A percentile compares a stretch with the other conserved stretches of the same genome.
These are phyloP conservation scores for Noctua fimbriata DNA, from an alignment of 2,888 invertebrate genomes.

Conservation along the genomic window DNA sequence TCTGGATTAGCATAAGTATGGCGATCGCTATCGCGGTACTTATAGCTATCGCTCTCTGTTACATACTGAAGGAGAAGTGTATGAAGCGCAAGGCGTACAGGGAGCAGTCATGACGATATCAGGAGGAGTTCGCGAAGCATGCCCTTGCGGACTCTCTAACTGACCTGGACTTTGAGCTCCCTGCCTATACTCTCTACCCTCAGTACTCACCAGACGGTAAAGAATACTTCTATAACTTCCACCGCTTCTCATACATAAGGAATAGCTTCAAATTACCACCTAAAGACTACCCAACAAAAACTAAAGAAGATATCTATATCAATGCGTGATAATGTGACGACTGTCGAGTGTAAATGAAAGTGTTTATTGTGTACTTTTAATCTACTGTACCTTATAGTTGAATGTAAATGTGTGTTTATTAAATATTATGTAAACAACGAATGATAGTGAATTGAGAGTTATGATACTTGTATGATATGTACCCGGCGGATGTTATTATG, in stretches of 20 bases:
- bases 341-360: conserved; percentile 23
- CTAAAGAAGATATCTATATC: conserved; percentile 85
- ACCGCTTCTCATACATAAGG: conserved; percentile 85
- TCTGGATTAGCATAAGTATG: conserved; percentile 97
- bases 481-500: background rate
- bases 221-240: conserved; percentile 88
- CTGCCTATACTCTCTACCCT: conserved; percentile 85
- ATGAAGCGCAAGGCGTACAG: conserved; percentile 93
- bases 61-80: conserved; percentile 95
- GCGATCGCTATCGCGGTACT: conserved; percentile 95
- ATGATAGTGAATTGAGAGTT: conserved; percentile 22
- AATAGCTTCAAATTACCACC: conserved; percentile 86
- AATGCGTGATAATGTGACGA: conserved; percentile 79
- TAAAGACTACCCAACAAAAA: conserved; percentile 82
- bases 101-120: conserved; percentile 92
- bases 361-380: conserved; percentile 31
- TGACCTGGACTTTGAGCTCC: conserved; percentile 82
- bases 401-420: conserved; percentile 53
- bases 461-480: conserved; percentile 10
- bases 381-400: conserved; percentile 44
- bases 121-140: conserved; percentile 88
- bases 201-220: conserved; percentile 88
- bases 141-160: conserved; percentile 86
- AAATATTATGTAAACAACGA: conserved; percentile 55
- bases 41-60: conserved; percentile 95